Base-by-base conservation (phyloP, 2,113 vertebrate genomes). In the Nycticebus coucang region DNA sequence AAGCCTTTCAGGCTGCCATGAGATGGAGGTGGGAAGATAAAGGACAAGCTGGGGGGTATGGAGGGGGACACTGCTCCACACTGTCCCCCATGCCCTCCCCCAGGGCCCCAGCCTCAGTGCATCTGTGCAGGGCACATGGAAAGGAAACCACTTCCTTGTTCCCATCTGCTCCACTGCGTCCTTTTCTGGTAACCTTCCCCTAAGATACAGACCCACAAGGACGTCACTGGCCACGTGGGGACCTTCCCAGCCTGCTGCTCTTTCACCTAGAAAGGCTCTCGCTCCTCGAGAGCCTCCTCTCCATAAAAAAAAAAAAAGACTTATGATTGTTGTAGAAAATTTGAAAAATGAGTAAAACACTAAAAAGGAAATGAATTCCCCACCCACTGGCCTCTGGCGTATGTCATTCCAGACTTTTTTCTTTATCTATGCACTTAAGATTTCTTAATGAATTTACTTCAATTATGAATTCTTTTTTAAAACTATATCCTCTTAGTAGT, bases 191-290 rank as follows among this genome's bases (percentile, higher is more conserved):
- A 6, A 14, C 53, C 6, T 19, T 24, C 15, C 13, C 30, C 24
- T 33, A 24, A 71, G 17, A 53, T 15, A 8, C 14, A 35, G 30
- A 14, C 13, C 1, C 21, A 14, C 6, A 0, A 28, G 57, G 41
- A 4, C 0, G 0, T 18, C 3, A 4, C 72, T 33, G 4, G 4
- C 55, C 66, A 14, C 41, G 0, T 0, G 33, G 74, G 74, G 79
- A 37, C 17, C 94, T 62, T 24, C 60, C 24, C 60, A 24, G 24
- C 60, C 9, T 0, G 0, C 2, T 53, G 75, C 37, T 87, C 87
- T 95, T 96, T 95, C 91, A 91, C 91, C 94, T 35, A 95, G 71
- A 91, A 85, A 92, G 28, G 2, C 45, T 89, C n/a, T 33, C 17
- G 7, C n/a, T 81, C 55, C 5, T 30, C 50, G 8, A 22, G 5